phyloP scores from a whole-genome alignment of 2,888 invertebrate species.

The Cybosia mesomella region DNA sequence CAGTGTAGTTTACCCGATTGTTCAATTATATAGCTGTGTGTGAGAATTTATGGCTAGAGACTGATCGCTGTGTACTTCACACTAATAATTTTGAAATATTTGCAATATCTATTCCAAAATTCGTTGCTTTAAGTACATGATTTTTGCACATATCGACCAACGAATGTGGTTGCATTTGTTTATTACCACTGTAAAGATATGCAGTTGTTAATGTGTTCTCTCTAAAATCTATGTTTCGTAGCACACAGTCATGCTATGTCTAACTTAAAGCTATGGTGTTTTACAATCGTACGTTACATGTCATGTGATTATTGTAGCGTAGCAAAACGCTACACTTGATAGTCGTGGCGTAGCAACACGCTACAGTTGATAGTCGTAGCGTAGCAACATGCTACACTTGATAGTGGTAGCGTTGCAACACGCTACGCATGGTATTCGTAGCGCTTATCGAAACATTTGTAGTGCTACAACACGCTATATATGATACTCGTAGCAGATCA shows the following conservation, averaged over 20 bases:
- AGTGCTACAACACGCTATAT: not conserved
- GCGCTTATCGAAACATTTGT: not conserved
- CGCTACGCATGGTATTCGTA: constrained; percentile 6
- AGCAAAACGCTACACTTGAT: not conserved
- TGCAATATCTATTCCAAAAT: constrained; percentile 7
- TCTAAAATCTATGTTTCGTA: constrained; percentile 4
- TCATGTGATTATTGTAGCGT: not conserved
- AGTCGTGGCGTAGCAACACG: not conserved
- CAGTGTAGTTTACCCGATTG: constrained; percentile 39
- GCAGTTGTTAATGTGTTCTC: constrained; percentile 7
- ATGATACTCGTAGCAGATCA: constrained; percentile 5
- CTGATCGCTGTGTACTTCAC: constrained; percentile 18
- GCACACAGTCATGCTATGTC: constrained; percentile 8
- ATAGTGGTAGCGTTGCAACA: constrained; percentile 12
- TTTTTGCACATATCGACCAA: constrained; percentile 5
- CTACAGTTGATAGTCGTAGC: constrained; percentile 7
- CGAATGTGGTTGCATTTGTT: constrained; percentile 9
- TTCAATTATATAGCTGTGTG: constrained; percentile 42
- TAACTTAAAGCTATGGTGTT: no score
- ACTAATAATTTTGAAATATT: constrained; percentile 9
- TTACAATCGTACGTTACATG: not conserved
- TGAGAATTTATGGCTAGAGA: constrained; percentile 29
- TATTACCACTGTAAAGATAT: not conserved
- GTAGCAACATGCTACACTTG: not conserved
- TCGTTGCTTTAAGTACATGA: constrained; percentile 18